Percentiles rank a stretch among this genome's conserved stretches.
Evolutionary conservation across 2,797 vertebrate species (phyloP).

Genomic region (Rhinophrynus dorsalis): DNA sequence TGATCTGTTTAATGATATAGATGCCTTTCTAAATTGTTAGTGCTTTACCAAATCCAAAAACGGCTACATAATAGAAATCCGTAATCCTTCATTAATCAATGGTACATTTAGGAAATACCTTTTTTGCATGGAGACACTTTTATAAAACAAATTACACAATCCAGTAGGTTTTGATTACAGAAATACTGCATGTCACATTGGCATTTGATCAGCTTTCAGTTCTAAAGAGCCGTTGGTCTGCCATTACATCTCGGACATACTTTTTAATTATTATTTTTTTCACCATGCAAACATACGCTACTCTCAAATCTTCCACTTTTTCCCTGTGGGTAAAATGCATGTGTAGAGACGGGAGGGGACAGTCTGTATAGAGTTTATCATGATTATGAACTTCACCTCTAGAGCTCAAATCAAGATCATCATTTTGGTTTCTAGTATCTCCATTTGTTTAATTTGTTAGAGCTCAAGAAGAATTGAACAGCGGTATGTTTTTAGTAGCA

Average conservation of each 20-base stretch:
- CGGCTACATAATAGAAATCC: constrained; percentile 72
- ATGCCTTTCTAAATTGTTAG: constrained; percentile 82
- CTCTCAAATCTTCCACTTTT: constrained; percentile 9
- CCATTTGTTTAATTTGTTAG: background rate
- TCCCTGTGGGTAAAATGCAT: background rate
- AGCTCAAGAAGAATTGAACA: background rate
- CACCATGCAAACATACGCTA: background rate
- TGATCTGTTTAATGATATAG: constrained; percentile 70
- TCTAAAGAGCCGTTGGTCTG: background rate
- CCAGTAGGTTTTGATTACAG: constrained; percentile 76
- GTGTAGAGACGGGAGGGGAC: background rate
- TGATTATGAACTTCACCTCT: background rate
- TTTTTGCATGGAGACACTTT: constrained; percentile 81
- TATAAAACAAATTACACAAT: constrained; percentile 74
- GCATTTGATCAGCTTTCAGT: background rate
- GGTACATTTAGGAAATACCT: constrained; percentile 64
- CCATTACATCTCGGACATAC: background rate
- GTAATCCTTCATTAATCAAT: constrained; percentile 72
- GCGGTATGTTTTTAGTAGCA: too few species aligned
- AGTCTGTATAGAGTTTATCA: background rate
- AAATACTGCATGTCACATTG: constrained; percentile 91
- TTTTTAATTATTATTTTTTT: background rate
- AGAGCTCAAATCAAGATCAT: background rate
- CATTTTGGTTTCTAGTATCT: background rate
- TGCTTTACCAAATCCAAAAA: constrained; percentile 84